A percentile compares a stretch with the other conserved stretches of the same genome.
These are phyloP conservation scores for Helarctos malayanus DNA, from an alignment of 2,797 vertebrate genomes.

Conservation along the genomic window DNA sequence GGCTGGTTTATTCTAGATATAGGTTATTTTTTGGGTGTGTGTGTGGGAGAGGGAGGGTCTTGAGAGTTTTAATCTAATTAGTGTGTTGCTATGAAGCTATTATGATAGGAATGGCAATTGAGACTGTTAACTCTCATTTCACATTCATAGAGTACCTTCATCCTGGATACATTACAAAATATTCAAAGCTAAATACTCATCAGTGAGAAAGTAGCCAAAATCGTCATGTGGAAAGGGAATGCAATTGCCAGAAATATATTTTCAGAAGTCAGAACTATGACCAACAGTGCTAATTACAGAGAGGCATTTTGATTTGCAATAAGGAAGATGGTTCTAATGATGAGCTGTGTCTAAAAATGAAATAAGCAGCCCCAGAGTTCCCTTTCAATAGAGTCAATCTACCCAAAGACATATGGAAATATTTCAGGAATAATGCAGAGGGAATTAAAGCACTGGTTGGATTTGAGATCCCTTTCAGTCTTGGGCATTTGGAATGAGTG, in stretches of 20 bases:
- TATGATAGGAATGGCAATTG: neutral
- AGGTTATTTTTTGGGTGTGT: neutral
- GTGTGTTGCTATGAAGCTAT: neutral
- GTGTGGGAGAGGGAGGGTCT: neutral
- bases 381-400: neutral
- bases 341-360: neutral
- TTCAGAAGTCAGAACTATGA: conserved; percentile 9
- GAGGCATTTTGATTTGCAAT: conserved; percentile 2
- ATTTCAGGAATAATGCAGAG: neutral
- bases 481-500: neutral
- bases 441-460: neutral
- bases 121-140: conserved; percentile 9
- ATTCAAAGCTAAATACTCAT: neutral
- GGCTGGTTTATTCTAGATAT: neutral
- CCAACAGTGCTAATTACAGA: neutral
- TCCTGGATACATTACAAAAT: neutral
- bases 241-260: neutral
- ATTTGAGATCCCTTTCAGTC: neutral
- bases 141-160: neutral
- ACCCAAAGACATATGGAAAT: neutral
- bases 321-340: conserved; percentile 1
- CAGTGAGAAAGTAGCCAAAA: neutral
- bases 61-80: neutral
- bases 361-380: neutral
- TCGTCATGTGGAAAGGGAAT: neutral